Evolutionary conservation across 2,888 invertebrate species (phyloP), one percentile per base, ranked within the genome.

Genomic region (Habroteleia sp.): DNA sequence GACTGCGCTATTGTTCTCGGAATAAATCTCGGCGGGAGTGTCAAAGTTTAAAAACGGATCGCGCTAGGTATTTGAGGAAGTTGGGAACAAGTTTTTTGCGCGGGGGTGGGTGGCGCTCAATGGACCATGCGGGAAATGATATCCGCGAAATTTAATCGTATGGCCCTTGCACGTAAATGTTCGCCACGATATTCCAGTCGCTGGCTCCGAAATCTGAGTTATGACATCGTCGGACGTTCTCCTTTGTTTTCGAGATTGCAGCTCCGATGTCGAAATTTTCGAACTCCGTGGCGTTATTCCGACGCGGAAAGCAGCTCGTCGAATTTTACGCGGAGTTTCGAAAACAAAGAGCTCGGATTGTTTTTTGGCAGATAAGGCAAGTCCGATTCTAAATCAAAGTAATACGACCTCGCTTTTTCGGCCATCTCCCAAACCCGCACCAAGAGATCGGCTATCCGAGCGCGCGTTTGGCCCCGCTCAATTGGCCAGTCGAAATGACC

Each of bases 1-100:
- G 14, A 11, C 29, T 11, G 4, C 23, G 41, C 56, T 33, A 68
- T 48, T 68, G 68, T 68, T 68, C 58, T 37, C 6, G 16, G 33
- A 31, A 68, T 68, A 48, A 68, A 68, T 68, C 68, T 58, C 48
- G 31, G 11, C 8, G 2, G 37, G 1, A 33, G 48, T 68, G 68
- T 41, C 56, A 58, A 68, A 58, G 39, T 68, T 68, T 46, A 68
- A 68, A 58, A 58, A 48, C 56, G 41, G 17, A 41, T 68, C 48
- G 68, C 29, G 48, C 16, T n/a, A 41, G 48, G 41, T 58, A 48
- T 58, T 68, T 58, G 66, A 14, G 39, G 25, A 66, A 65, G 54
- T 65, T 65, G 17, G 23, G 54, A 52, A 54, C 44, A 54, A 54
- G 39, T 56, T 46, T 56, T 66, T 52, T 31, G 5, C 16, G 25